Evolutionary conservation across 2,797 vertebrate genomes (phyloP).

Genomic region (Chelon auratus): DNA sequence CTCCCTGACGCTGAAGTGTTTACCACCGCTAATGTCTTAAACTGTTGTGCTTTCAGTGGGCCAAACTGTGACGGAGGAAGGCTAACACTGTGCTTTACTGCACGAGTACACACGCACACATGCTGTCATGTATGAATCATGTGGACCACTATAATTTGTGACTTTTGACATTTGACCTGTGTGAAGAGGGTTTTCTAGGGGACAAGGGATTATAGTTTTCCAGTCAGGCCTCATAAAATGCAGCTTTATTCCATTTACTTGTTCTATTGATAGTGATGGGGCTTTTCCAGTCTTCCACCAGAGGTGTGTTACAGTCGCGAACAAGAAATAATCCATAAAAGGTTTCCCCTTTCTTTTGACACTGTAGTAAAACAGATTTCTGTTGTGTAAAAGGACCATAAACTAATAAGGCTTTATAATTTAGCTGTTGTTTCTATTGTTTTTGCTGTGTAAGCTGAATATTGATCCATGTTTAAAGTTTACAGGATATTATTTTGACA

Average conservation of each 20-base stretch:
- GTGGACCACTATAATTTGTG: constrained; percentile 9
- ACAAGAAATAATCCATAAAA: constrained; percentile 58
- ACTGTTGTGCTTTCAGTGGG: constrained; percentile 18
- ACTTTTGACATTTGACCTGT: not conserved
- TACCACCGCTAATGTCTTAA: constrained; percentile 58
- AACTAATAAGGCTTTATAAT: constrained; percentile 54
- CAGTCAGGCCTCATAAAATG: constrained; percentile 25
- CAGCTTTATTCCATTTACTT: constrained; percentile 45
- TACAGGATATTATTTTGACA: constrained; percentile 43
- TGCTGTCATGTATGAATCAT: constrained; percentile 6
- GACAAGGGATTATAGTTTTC: constrained; percentile 27
- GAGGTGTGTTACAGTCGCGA: constrained; percentile 45
- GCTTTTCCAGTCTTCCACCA: constrained; percentile 54
- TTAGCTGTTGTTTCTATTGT: constrained; percentile 29
- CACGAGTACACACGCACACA: not conserved
- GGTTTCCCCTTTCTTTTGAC: constrained; percentile 58
- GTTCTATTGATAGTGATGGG: constrained; percentile 41
- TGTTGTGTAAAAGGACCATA: constrained; percentile 63
- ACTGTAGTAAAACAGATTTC: constrained; percentile 46
- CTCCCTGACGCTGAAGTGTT: constrained; percentile 44
- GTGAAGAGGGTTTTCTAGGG: constrained; percentile 9
- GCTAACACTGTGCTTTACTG: constrained; percentile 33
- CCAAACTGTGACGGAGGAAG: constrained; percentile 40
- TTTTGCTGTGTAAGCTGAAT: constrained; percentile 27
- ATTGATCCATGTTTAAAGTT: constrained; percentile 67